Evolutionary conservation across 2,113 vertebrate species (phyloP), one percentile per base, ranked within the genome.

Genomic region (Psittacula cyanocephala): DNA sequence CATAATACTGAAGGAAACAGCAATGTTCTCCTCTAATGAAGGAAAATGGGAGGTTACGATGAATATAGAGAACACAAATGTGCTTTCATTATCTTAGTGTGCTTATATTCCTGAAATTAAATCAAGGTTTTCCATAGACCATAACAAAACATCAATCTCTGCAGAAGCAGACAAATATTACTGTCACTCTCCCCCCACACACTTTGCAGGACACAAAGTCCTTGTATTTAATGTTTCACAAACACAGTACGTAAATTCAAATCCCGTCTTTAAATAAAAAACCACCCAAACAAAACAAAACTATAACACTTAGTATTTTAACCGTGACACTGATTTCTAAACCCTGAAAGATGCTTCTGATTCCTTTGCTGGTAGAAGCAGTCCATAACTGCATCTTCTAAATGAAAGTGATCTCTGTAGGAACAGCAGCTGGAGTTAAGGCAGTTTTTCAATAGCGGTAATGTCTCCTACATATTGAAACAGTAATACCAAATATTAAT

Each of bases 401-500:
- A 88, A 60, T 15, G 44, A 91, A 59, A 86, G 29, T 12, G 50
- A 94, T 92, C 81, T 96, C 92, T 20, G 86, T 31, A 95, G 83
- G 63, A 96, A 64, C 59, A 89, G 79, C 87, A 91, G 89, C 59
- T 95, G 89, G 64, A 68, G 52, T 81, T 84, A 50, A 91, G 68
- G 88, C 81, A 81, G 68, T 83, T 96, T 92, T 93, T 96, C 95
- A 96, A 70, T 4, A 63, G 77, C 25, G 3, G 55, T 71, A 97
- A 96, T 96, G 87, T 60, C 80, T 93, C 82, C 89, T 93, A 92
- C 88, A 91, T 93, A 95, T 53, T 96, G 93, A 96, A 97, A 91
- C 46, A 92, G 81, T 94, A 96, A 94, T 91, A 94, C 89, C 91
- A 97, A 97, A 93, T 97, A 97, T 97, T 97, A 97, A 95, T 97